These are phyloP conservation scores for Heliornis fulica DNA, from an alignment of 2,113 vertebrate genomes.

Conservation along the genomic window DNA sequence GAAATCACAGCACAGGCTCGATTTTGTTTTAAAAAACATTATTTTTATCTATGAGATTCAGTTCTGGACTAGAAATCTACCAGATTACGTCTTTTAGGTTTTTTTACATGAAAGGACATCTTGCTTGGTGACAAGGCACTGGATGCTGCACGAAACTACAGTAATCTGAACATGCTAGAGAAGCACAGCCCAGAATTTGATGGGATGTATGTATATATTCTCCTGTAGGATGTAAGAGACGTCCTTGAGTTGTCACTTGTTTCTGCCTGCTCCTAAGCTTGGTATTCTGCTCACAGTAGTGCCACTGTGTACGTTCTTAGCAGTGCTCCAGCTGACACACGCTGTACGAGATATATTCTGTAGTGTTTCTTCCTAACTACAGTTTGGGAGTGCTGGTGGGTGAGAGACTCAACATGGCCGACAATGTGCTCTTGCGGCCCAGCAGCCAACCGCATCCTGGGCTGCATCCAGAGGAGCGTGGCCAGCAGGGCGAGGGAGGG, in stretches of 20 bases:
- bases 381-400: no score
- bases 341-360: neutral
- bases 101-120: neutral
- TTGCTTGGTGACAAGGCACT: neutral
- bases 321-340: no score
- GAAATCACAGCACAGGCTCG: neutral
- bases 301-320: no score
- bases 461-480: no score
- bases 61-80: neutral
- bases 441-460: no score
- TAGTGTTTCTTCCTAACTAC: neutral
- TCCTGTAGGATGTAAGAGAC: neutral
- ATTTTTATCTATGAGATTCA: neutral
- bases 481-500: no score
- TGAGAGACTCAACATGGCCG: no score
- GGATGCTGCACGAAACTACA: neutral
- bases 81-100: fast-evolving
- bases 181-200: neutral
- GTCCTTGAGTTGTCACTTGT: neutral
- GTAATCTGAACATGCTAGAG: neutral
- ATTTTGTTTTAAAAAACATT: fast-evolving
- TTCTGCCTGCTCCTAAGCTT: neutral
- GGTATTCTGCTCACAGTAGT: no score
- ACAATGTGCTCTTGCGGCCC: no score
- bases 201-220: fast-evolving